These are phyloP conservation scores for Naso thynnoides DNA, from an alignment of 2,797 vertebrate genomes.

Conservation along the genomic window DNA sequence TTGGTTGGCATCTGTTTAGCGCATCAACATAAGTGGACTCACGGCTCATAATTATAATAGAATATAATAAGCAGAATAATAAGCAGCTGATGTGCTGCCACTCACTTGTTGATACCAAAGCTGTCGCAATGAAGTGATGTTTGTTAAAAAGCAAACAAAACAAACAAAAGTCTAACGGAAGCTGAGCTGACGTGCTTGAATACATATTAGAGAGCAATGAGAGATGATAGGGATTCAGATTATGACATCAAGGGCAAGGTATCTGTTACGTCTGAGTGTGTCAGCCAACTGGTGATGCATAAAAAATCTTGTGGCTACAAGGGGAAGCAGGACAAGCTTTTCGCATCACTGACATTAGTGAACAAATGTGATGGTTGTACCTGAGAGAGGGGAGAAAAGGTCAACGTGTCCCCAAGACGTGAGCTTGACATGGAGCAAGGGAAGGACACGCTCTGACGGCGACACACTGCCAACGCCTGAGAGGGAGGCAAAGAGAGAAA, in stretches of 20 bases:
- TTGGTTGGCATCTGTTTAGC: conserved; percentile 75
- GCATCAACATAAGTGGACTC: conserved; percentile 59
- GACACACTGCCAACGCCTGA: conserved; percentile 75
- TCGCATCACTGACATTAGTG: conserved; percentile 46
- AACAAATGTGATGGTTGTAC: conserved; percentile 65
- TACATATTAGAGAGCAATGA: conserved; percentile 33
- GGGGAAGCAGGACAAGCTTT: conserved; percentile 43
- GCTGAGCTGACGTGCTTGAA: conserved; percentile 27
- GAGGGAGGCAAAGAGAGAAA: conserved; percentile 47
- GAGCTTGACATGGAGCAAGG: conserved; percentile 73
- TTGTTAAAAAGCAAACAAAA: conserved; percentile 55
- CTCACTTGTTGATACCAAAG: conserved; percentile 79
- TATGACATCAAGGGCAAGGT: conserved; percentile 17
- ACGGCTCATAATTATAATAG: conserved; percentile 64
- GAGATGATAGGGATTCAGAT: conserved; percentile 39
- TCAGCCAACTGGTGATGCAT: conserved; percentile 32
- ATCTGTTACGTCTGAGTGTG: conserved; percentile 23
- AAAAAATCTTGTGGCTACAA: conserved; percentile 24
- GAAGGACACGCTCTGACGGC: conserved; percentile 77
- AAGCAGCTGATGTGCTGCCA: conserved; percentile 54
- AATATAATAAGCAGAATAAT: conserved; percentile 70
- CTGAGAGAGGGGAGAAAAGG: conserved; percentile 71
- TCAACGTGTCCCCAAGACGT: conserved; percentile 75
- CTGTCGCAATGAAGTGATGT: conserved; percentile 48
- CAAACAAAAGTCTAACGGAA: conserved; percentile 24